phyloP scores from a whole-genome alignment of 2,888 invertebrate species.

The Drosophila mettleri region DNA sequence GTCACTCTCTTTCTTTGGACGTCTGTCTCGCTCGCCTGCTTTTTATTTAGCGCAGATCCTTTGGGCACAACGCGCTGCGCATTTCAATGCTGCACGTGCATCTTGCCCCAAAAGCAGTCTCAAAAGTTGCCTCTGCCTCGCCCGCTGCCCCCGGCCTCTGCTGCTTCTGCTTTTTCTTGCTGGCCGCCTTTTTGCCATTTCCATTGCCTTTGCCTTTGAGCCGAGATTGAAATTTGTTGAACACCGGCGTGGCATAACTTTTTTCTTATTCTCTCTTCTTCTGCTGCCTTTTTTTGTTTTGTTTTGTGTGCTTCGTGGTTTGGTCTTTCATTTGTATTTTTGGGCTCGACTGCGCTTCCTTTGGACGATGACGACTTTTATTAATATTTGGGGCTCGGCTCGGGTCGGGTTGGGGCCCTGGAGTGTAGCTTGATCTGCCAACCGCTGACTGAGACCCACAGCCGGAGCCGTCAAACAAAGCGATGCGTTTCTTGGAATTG shows the following conservation, averaged over 20 bases:
- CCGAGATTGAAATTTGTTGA: constrained; percentile 79
- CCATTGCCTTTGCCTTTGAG: too few species aligned
- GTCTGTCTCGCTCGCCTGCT: background rate
- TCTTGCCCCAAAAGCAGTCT: constrained; percentile 34
- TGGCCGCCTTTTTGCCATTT: constrained; percentile 30
- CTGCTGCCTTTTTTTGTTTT: constrained; percentile 13
- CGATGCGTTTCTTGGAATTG: constrained; percentile 73
- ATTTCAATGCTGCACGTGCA: constrained; percentile 79
- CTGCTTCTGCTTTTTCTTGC: constrained; percentile 3
- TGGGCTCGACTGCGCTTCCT: constrained; percentile 71
- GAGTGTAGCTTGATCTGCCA: constrained; percentile 18
- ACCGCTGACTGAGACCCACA: constrained; percentile 34
- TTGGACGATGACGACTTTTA: constrained; percentile 79
- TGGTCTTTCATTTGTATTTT: constrained; percentile 30
- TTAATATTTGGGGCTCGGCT: constrained; percentile 76
- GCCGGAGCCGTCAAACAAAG: constrained; percentile 57
- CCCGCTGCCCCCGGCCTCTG: background rate
- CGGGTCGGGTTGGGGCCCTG: constrained; percentile 20
- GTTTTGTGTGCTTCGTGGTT: constrained; percentile 27
- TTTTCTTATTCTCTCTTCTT: constrained; percentile 40
- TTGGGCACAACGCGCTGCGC: constrained; percentile 75
- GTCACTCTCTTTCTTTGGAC: constrained; percentile 1
- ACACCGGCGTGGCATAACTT: constrained; percentile 78
- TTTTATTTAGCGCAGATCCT: constrained; percentile 71
- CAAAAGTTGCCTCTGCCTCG: constrained; percentile 3